Evolutionary conservation across 2,113 vertebrate species (phyloP), one percentile per base, ranked within the genome.

Genomic region (Daubentonia madagascariensis): DNA sequence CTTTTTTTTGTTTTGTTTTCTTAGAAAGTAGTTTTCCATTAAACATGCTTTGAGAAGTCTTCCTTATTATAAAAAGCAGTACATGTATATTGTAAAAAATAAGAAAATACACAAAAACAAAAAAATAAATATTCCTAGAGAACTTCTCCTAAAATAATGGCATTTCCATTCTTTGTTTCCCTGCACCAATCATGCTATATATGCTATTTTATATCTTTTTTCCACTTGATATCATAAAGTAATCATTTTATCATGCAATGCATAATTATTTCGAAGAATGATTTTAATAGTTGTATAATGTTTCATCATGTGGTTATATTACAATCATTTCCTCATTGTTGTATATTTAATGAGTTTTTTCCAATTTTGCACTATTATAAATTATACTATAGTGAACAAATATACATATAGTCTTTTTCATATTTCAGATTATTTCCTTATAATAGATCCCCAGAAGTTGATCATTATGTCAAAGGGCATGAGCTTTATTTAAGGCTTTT

Each of bases 401-500:
- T 94, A 65, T 76, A 35, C 3, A 54, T 76, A 65, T 73, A 72
- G 10, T 63, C 13, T 28, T 96, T 95, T 70, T 40, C 12, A 35
- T 93, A 90, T 72, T 93, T 93, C 57, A 89, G 6, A 18, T 87
- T 84, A 75, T 81, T 97, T 94, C 28, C 11, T 87, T 96, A 78
- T 84, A 17, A 43, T 40, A 93, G 48, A 83, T 37, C 52, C 10
- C 16, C 13, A 78, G 52, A 85, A 89, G 50, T 57, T 97, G 65
- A 65, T 89, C 89, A 54, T 30, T 50, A 67, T 52, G 11, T 73
- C 20, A 92, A 12, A 59, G 45, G 10, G 6, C 16, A 30, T 13
- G 50, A 92, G 45, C 20, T 89, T 88, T 88, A 37, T 85, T 91
- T 8, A 94, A 67, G 37, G 43, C 54, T 84, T 95, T 96, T 85